Evolutionary conservation across 2,113 vertebrate genomes (phyloP).

Genomic region (Colinus virginianus): DNA sequence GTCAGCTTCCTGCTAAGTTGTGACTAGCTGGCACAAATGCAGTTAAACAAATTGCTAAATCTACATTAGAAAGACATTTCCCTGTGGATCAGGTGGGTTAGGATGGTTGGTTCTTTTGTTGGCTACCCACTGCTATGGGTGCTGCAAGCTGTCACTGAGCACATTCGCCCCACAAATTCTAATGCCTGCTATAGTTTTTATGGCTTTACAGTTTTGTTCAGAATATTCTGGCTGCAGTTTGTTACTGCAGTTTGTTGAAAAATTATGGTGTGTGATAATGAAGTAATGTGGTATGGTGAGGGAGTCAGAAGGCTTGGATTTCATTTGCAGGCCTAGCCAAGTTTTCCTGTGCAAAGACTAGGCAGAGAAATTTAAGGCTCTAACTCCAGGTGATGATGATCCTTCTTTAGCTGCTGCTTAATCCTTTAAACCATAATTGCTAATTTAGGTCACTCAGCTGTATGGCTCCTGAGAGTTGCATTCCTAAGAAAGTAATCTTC

Average conservation of each 20-base stretch:
- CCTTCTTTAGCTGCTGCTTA: not conserved
- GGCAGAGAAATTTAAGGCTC: not conserved
- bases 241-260: not conserved
- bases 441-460: slow-evolving; percentile 10
- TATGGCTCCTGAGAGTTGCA: not conserved
- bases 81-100: not conserved
- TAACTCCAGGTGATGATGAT: not conserved
- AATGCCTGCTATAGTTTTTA: not conserved
- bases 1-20: not conserved
- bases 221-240: not conserved
- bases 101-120: not conserved
- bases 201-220: not conserved
- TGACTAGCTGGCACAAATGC: not conserved
- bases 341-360: not conserved
- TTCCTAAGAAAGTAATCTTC: not conserved
- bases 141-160: not conserved
- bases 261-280: not conserved
- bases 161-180: not conserved
- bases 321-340: not conserved
- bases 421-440: not conserved
- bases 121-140: not conserved
- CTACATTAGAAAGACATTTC: not conserved
- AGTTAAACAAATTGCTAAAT: not conserved
- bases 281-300: not conserved
- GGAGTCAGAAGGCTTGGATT: not conserved